These are phyloP conservation scores for Enteromius argenteus DNA, from an alignment of 2,797 vertebrate species.

Conservation along the genomic window DNA sequence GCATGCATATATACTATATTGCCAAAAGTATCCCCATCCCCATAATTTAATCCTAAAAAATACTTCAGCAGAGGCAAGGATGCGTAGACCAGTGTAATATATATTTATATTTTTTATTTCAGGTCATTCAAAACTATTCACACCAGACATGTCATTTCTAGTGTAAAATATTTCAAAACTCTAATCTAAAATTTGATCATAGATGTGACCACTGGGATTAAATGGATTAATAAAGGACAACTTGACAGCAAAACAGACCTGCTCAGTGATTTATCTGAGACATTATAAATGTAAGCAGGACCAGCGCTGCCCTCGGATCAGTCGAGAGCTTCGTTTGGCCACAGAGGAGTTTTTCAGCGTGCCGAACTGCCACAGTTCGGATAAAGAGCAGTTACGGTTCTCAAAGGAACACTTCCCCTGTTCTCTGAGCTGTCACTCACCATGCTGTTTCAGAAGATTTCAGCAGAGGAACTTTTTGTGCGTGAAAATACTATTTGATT, in stretches of 20 bases:
- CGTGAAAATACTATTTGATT: slow-evolving; percentile 1
- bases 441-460: slow-evolving; percentile 9
- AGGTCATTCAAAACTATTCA: too few species aligned
- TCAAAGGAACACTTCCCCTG: slow-evolving; percentile 11
- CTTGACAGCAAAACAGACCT: not conserved
- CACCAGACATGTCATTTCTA: not conserved
- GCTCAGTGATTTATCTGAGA: slow-evolving; percentile 35
- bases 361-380: not conserved
- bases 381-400: slow-evolving; percentile 33
- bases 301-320: not conserved
- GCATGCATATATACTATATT: too few species aligned
- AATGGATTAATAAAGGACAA: not conserved
- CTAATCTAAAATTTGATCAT: not conserved
- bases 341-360: slow-evolving; percentile 21
- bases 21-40: too few species aligned
- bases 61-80: too few species aligned
- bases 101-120: too few species aligned
- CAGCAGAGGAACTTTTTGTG: slow-evolving; percentile 8
- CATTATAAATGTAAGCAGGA: not conserved
- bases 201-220: not conserved
- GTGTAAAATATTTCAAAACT: not conserved
- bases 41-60: too few species aligned
- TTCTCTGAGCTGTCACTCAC: slow-evolving; percentile 33
- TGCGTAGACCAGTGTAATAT: too few species aligned
- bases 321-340: not conserved